Conservation (phyloP, 2,888 invertebrate genomes). For the Caenorhabditis afra region DNA sequence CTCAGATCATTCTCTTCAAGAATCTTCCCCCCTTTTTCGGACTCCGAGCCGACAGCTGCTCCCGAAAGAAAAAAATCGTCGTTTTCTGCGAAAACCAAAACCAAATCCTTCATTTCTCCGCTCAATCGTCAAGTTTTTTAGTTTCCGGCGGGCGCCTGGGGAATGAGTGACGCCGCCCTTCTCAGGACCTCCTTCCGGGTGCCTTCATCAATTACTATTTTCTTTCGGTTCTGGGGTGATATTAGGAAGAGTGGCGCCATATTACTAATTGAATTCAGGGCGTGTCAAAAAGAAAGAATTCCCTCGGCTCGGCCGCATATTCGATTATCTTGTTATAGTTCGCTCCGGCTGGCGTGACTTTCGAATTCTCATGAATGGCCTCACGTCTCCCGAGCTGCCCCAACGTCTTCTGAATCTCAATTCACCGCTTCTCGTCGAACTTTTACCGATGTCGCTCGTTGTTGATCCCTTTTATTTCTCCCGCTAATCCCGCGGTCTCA, state of each 20-base stretch:
- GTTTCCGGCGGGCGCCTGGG: not conserved
- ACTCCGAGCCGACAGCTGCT: not conserved
- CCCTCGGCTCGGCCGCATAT: too few species aligned
- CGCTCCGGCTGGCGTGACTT: too few species aligned
- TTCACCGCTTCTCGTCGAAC: not conserved
- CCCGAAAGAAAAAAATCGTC: not conserved
- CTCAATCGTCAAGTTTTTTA: slow-evolving; percentile 36
- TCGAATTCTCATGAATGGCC: not conserved
- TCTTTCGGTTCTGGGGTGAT: too few species aligned
- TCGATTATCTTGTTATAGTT: too few species aligned
- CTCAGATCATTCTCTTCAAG: slow-evolving; percentile 4
- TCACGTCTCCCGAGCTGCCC: not conserved
- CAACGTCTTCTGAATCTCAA: not conserved
- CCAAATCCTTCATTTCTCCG: slow-evolving; percentile 14
- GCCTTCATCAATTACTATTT: too few species aligned
- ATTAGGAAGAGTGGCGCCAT: too few species aligned
- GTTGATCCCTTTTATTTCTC: slow-evolving; percentile 1
- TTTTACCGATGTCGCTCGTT: not conserved
- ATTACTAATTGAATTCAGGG: too few species aligned
- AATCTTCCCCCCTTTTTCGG: slow-evolving; percentile 21
- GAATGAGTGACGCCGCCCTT: not conserved
- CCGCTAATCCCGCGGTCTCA: not conserved
- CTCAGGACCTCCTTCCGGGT: not conserved
- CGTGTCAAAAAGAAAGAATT: too few species aligned
- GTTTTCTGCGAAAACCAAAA: not conserved